Evolutionary conservation across 2,113 vertebrate species (phyloP).

Genomic region (Antechinus flavipes): DNA sequence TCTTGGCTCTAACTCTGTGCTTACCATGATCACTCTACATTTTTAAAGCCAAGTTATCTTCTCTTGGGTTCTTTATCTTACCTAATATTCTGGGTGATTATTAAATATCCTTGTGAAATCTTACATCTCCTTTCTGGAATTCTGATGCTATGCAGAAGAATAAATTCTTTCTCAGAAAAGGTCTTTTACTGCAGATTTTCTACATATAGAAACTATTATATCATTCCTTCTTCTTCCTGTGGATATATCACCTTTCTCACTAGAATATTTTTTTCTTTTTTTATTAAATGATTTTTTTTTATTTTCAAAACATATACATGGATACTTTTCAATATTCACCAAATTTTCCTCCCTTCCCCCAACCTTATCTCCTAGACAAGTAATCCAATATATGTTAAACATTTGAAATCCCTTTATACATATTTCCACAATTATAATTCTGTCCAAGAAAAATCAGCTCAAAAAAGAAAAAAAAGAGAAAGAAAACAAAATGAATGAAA

Average conservation of each 20-base stretch:
- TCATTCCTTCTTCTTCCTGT: not conserved
- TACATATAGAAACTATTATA: not conserved
- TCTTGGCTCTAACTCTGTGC: not conserved
- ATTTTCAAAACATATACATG: too few species aligned
- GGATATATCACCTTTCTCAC: not conserved
- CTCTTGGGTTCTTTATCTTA: not conserved
- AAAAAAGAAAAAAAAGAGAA: too few species aligned
- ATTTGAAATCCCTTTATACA: too few species aligned
- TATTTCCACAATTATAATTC: too few species aligned
- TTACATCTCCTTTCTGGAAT: not conserved
- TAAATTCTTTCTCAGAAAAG: not conserved
- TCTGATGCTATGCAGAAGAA: not conserved
- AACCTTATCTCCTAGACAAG: too few species aligned
- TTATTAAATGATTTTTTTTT: too few species aligned
- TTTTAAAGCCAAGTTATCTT: not conserved
- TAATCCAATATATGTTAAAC: too few species aligned
- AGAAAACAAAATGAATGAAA: too few species aligned
- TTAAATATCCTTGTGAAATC: not conserved
- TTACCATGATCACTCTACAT: not conserved
- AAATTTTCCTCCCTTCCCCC: too few species aligned
- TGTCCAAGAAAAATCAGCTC: too few species aligned
- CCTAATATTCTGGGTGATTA: not conserved
- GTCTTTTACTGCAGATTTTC: not conserved
- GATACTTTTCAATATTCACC: too few species aligned
- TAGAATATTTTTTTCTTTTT: not conserved